phyloP scores from a whole-genome alignment of 1,140 invertebrate genomes.

The Drosophila sproati region DNA sequence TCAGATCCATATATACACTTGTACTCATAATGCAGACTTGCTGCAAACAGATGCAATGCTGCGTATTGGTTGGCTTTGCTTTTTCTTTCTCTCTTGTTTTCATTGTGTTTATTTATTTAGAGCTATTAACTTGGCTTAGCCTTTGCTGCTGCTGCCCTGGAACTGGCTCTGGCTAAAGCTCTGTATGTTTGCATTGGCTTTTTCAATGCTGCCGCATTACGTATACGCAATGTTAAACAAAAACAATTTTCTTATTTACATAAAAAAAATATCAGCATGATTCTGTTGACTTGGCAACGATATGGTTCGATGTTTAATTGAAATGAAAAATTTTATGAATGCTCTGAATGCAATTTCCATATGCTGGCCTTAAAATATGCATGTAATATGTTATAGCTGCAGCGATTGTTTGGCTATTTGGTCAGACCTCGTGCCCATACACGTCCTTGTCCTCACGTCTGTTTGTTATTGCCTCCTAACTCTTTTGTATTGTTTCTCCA shows the following conservation, averaged over 20 bases:
- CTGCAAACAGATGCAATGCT: constrained; percentile 39
- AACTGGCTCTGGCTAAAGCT: constrained; percentile 13
- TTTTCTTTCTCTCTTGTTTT: constrained; percentile 30
- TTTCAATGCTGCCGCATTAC: constrained; percentile 5
- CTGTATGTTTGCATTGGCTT: constrained; percentile 15
- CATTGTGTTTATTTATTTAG: constrained; percentile 73
- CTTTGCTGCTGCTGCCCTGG: constrained; percentile 14
- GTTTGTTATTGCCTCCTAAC: constrained; percentile 58
- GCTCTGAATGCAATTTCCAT: constrained; percentile 60
- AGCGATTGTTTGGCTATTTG: constrained; percentile 65
- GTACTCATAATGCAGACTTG: constrained; percentile 17
- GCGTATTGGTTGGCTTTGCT: constrained; percentile 52
- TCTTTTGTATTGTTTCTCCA: constrained; percentile 63
- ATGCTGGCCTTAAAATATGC: constrained; percentile 69
- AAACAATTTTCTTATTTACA: constrained; percentile 56
- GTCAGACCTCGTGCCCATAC: constrained; percentile 4
- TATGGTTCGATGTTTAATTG: constrained; percentile 61
- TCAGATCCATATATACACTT: constrained; percentile 1
- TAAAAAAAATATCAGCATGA: constrained; percentile 16
- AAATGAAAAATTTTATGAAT: constrained; percentile 74
- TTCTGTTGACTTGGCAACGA: constrained; percentile 36
- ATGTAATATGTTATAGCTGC: constrained; percentile 35
- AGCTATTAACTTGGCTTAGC: constrained; percentile 60
- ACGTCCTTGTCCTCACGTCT: constrained; percentile 22
- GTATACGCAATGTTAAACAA: constrained; percentile 40